Evolutionary conservation across 2,888 invertebrate species (phyloP).

Genomic region (Drosophila mayaguana): DNA sequence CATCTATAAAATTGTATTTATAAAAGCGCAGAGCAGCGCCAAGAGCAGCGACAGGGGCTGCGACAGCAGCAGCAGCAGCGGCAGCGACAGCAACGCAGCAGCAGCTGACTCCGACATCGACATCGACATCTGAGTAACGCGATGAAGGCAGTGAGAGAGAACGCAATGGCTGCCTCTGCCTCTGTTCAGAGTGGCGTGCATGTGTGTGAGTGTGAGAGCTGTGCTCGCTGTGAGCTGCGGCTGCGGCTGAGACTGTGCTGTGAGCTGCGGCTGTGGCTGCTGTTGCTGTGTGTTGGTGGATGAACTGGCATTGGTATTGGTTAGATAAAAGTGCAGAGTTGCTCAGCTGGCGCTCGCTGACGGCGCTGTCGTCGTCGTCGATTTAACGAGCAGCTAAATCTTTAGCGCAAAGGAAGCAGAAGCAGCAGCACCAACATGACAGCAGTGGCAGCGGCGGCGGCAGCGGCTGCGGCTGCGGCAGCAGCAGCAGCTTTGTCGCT

Average conservation of each 20-base stretch:
- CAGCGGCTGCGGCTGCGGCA: conserved; percentile 50
- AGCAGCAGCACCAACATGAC: conserved; percentile 45
- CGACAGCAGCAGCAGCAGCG: conserved; percentile 31
- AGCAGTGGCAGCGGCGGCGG: conserved; percentile 43
- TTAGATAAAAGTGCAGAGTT: conserved; percentile 71
- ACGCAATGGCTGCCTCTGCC: conserved; percentile 59
- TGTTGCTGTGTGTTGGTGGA: conserved; percentile 57
- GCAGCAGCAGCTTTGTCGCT: conserved; percentile 59
- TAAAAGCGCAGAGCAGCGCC: conserved; percentile 69
- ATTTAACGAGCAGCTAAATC: conserved; percentile 43
- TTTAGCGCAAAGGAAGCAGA: conserved; percentile 67
- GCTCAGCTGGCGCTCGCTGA: conserved; percentile 26
- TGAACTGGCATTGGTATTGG: conserved; percentile 62
- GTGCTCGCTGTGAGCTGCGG: conserved; percentile 22
- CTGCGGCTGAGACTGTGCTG: conserved; percentile 21
- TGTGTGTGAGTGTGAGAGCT: conserved; percentile 26
- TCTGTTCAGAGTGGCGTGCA: conserved; percentile 18
- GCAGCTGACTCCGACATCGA: conserved; percentile 24
- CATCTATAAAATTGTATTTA: conserved; percentile 84
- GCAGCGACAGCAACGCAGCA: conserved; percentile 51
- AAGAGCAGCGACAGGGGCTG: conserved; percentile 36
- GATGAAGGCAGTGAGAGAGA: conserved; percentile 51
- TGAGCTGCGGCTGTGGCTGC: conserved; percentile 28
- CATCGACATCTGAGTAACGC: conserved; percentile 43
- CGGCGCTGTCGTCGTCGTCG: conserved; percentile 27